These are phyloP conservation scores for Onychomys arenicola DNA, from an alignment of 2,797 vertebrate species.

Conservation along the genomic window DNA sequence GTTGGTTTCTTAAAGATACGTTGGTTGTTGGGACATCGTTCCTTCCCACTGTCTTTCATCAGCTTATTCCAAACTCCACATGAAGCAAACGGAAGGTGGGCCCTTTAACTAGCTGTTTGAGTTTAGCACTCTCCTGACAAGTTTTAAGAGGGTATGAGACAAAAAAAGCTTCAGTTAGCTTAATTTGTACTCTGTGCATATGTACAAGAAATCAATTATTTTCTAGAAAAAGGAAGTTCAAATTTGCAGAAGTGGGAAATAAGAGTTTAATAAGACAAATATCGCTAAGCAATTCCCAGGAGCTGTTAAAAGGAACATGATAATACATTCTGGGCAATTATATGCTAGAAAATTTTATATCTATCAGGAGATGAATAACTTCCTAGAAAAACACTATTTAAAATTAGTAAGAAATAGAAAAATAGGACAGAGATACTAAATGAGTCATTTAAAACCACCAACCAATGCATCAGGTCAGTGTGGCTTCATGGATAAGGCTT, in stretches of 20 bases:
- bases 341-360: background rate
- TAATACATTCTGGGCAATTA: background rate
- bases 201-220: background rate
- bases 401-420: background rate
- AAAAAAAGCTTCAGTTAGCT: background rate
- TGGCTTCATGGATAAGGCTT: background rate
- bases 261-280: background rate
- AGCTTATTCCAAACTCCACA: background rate
- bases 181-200: background rate
- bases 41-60: background rate
- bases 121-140: background rate
- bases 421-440: background rate
- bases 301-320: background rate
- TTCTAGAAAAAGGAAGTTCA: background rate
- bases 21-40: background rate
- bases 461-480: background rate
- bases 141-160: background rate
- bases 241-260: constrained; percentile 19
- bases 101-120: background rate
- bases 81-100: background rate
- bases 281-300: background rate
- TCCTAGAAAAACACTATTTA: background rate
- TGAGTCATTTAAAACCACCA: background rate
- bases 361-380: background rate
- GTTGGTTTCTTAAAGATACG: background rate